Evolutionary conservation across 2,888 invertebrate genomes (phyloP), one percentile per base, ranked within the genome.

Genomic region (Formica aserva): DNA sequence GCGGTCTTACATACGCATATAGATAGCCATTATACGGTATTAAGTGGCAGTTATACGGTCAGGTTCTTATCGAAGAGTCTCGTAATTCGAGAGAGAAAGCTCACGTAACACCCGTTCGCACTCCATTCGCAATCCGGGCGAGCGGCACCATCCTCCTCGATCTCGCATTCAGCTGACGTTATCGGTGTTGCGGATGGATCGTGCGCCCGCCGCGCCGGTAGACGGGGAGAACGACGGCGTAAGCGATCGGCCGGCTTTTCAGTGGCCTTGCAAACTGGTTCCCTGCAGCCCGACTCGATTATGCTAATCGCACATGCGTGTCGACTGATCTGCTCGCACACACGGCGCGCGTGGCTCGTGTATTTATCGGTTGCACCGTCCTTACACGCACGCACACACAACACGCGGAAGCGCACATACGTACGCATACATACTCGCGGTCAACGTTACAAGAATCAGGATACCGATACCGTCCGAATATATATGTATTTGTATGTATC

Each of bases 191-290:
- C 92, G 91, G 92, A 94, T 93, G 94, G 93, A 91, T 89, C 90
- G 88, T 90, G 91, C 90, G 88, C 90, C 90, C 90, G 92, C 29
- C 29, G 57, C 91, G 88, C 87, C 88, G 84, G 83, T 86, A 77
- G 86, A 77, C 48, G 48, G 82, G 71, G 78, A 85, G 86, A 88
- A 84, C 84, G 87, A 85, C 89, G 4, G 41, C 38, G 13, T 13
- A 89, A 92, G 91, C 91, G 89, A 91, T 92, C 90, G 91, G 86
- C 87, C 91, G 90, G 92, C 91, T 92, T 92, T 92, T 91, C 89
- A 91, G 91, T 93, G 94, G 93, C 94, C 94, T 94, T 94, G 94
- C 94, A 94, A 94, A 94, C 94, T 94, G 94, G 94, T 94, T 94
- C 91, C 92, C 92, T 91, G 90, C 90, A 91, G 89, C 78, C 91